Evolutionary conservation across 2,113 vertebrate species (phyloP).

Genomic region (Galbula dea): DNA sequence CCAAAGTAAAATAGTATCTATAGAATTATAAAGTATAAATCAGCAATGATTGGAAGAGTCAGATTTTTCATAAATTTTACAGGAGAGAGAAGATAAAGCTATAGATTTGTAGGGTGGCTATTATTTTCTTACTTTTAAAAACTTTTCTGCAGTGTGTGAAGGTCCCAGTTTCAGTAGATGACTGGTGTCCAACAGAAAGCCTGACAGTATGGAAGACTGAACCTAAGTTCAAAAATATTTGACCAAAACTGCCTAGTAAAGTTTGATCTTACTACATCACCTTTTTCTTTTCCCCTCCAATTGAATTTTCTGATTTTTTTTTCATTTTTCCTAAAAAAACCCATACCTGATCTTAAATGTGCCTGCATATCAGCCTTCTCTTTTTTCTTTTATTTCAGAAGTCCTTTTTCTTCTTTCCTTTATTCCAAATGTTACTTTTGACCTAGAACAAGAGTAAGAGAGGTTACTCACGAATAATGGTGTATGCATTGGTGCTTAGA

Average conservation of each 20-base stretch:
- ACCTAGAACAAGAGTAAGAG: not conserved
- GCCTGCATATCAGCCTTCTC: not conserved
- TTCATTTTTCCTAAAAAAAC: not conserved
- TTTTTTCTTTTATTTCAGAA: accelerated
- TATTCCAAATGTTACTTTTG: not conserved
- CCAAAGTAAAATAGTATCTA: not conserved
- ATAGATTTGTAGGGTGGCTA: not conserved
- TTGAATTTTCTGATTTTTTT: not conserved
- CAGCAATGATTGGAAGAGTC: not conserved
- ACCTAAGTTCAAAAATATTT: not conserved
- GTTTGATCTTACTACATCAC: not conserved
- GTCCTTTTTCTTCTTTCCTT: accelerated
- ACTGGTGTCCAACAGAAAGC: not conserved
- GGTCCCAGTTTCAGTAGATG: not conserved
- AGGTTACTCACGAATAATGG: not conserved
- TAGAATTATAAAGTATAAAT: not conserved
- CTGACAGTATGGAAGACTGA: not conserved
- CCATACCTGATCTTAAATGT: not conserved
- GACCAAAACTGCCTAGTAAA: not conserved
- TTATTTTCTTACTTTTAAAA: not conserved
- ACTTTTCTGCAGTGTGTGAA: not conserved
- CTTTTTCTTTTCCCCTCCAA: not conserved
- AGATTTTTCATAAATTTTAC: not conserved
- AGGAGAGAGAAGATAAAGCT: not conserved
- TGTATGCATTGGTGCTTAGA: not conserved